Conservation (phyloP, 2,888 invertebrate genomes). For the Scelioninae gen. 2 region DNA sequence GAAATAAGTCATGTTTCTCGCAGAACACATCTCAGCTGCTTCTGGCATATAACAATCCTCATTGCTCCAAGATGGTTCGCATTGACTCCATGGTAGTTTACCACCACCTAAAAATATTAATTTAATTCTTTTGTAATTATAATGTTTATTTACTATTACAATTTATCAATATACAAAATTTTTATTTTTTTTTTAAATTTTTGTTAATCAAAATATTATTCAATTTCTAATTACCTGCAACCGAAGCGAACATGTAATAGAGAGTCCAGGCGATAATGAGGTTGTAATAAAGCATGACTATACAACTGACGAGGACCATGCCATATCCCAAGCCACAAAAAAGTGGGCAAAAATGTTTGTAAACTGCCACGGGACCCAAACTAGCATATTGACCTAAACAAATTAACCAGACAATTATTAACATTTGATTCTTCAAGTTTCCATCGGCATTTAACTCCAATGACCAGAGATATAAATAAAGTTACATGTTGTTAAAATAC, state of each 20-base stretch:
- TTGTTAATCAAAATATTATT: not conserved
- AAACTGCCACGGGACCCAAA: slow-evolving; percentile 86
- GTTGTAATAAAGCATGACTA: slow-evolving; percentile 87
- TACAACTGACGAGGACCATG: slow-evolving; percentile 85
- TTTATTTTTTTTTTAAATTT: no score
- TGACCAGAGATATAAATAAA: no score
- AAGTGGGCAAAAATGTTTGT: slow-evolving; percentile 86
- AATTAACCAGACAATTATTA: no score
- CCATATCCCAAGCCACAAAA: slow-evolving; percentile 85
- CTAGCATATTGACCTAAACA: slow-evolving; percentile 84
- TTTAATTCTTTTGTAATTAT: no score
- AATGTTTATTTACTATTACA: no score
- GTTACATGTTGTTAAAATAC: no score
- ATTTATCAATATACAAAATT: no score
- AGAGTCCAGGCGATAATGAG: slow-evolving; percentile 87
- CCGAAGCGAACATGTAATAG: slow-evolving; percentile 84
- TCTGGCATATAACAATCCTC: slow-evolving; percentile 83
- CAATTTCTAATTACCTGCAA: slow-evolving; percentile 76
- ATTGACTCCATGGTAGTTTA: slow-evolving; percentile 83
- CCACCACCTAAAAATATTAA: slow-evolving; percentile 64
- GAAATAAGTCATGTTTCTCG: slow-evolving; percentile 81
- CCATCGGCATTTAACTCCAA: no score
- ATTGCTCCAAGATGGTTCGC: slow-evolving; percentile 84
- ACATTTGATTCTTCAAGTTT: no score
- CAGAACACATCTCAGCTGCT: slow-evolving; percentile 79